A percentile compares a stretch with the other conserved stretches of the same genome.
Evolutionary conservation across 2,797 vertebrate genomes (phyloP).

Genomic region (Alectoris magna): DNA sequence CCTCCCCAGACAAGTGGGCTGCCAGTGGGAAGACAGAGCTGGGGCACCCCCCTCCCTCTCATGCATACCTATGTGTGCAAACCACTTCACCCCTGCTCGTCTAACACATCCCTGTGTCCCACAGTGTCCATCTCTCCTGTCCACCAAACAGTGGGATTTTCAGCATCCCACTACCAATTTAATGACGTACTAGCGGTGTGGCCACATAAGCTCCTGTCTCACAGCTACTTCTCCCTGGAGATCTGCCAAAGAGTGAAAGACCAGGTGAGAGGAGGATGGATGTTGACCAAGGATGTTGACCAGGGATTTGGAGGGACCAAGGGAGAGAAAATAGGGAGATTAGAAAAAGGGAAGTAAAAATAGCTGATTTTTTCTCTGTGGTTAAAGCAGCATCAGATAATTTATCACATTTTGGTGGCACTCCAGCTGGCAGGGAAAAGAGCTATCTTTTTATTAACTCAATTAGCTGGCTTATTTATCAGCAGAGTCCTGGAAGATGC

Average conservation of each 20-base stretch:
- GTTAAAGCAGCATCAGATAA: slow-evolving; percentile 81
- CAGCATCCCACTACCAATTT: slow-evolving; percentile 46
- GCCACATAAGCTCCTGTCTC: slow-evolving; percentile 68
- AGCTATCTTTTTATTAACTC: slow-evolving; percentile 90
- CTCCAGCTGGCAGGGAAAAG: slow-evolving; percentile 83
- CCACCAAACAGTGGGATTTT: slow-evolving; percentile 36
- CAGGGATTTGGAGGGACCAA: neutral
- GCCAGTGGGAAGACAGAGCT: neutral
- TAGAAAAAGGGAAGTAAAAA: slow-evolving; percentile 26
- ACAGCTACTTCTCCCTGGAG: slow-evolving; percentile 63
- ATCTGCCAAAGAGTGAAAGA: slow-evolving; percentile 75
- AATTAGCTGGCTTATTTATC: slow-evolving; percentile 87
- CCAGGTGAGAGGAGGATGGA: slow-evolving; percentile 32
- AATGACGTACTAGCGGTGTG: slow-evolving; percentile 71
- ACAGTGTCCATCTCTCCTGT: slow-evolving; percentile 50
- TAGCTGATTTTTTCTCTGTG: slow-evolving; percentile 74
- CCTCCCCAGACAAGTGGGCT: neutral
- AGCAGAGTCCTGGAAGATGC: slow-evolving; percentile 76
- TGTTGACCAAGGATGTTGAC: slow-evolving; percentile 24
- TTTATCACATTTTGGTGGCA: slow-evolving; percentile 86
- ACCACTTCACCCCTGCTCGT: slow-evolving; percentile 45
- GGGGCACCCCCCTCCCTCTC: neutral
- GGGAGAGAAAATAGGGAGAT: slow-evolving; percentile 28
- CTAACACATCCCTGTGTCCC: slow-evolving; percentile 37
- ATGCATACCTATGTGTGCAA: neutral